These are phyloP conservation scores for Pollenia amentaria DNA, from an alignment of 2,888 invertebrate genomes.

Conservation along the genomic window DNA sequence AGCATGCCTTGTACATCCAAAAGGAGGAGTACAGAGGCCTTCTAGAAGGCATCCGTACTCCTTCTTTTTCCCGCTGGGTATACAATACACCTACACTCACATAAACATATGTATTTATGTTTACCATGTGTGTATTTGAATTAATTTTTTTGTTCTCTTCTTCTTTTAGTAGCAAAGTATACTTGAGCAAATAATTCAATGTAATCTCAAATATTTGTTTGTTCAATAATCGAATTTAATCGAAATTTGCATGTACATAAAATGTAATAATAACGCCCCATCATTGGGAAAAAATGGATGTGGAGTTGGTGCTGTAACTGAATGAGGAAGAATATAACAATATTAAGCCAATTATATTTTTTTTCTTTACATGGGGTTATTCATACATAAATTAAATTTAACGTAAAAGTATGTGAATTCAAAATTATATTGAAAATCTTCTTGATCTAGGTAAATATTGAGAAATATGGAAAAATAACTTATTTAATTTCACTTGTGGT, in stretches of 20 bases:
- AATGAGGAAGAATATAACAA: neutral
- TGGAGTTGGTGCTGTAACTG: neutral
- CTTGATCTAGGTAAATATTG: too few species aligned
- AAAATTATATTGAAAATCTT: neutral
- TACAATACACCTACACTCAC: neutral
- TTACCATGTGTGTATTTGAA: neutral
- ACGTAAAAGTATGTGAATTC: neutral
- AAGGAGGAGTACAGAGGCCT: too few species aligned
- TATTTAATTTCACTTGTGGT: too few species aligned
- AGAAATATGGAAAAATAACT: too few species aligned
- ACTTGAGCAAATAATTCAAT: slow-evolving; percentile 57
- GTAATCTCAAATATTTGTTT: slow-evolving; percentile 68
- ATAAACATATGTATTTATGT: neutral
- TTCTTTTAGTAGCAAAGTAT: slow-evolving; percentile 8
- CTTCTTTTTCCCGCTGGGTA: too few species aligned
- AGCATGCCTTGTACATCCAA: too few species aligned
- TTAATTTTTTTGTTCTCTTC: neutral
- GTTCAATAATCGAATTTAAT: slow-evolving; percentile 65
- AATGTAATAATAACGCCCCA: neutral
- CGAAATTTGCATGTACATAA: slow-evolving; percentile 64
- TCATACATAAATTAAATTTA: slow-evolving; percentile 49
- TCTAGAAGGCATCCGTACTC: too few species aligned
- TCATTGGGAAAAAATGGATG: neutral
- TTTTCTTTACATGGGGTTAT: slow-evolving; percentile 14
- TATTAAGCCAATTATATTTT: slow-evolving; percentile 31